phyloP scores from a whole-genome alignment of 2,888 invertebrate genomes.

The Lithophane socia region DNA sequence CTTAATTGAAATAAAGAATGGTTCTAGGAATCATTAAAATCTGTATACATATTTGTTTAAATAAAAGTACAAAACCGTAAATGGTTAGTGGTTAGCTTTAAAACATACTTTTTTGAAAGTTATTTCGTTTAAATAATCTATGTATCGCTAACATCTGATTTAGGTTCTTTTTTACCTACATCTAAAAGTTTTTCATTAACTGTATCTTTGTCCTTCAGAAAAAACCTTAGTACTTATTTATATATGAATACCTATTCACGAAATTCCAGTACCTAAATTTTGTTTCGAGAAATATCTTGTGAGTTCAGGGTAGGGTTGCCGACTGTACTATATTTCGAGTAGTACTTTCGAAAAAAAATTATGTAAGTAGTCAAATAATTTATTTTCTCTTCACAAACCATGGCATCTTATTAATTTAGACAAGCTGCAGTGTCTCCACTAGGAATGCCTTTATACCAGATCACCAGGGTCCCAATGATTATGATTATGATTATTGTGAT shows the following conservation, averaged over 20 bases:
- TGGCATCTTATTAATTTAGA: no score
- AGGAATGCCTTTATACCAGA: no score
- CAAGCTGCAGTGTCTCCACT: no score
- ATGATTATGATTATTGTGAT: no score
- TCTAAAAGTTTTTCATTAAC: conserved; percentile 4
- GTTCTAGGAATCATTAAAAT: no score
- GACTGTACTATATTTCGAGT: not conserved
- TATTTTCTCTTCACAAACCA: no score
- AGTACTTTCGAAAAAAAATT: no score
- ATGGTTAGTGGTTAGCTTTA: not conserved
- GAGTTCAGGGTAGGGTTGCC: not conserved
- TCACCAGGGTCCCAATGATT: no score
- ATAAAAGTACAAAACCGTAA: not conserved
- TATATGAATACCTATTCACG: conserved; percentile 7
- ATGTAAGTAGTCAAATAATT: no score
- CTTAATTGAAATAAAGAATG: no score
- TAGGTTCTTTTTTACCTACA: not conserved
- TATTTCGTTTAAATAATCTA: not conserved
- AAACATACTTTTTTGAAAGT: not conserved
- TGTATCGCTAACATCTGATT: not conserved
- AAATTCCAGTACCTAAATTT: conserved; percentile 1
- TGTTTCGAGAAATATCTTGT: conserved; percentile 11
- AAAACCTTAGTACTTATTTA: conserved; percentile 23
- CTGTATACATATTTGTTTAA: no score
- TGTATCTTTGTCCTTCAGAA: conserved; percentile 1